Base-by-base conservation (phyloP, 2,113 vertebrate genomes). In the Myodes glareolus region DNA sequence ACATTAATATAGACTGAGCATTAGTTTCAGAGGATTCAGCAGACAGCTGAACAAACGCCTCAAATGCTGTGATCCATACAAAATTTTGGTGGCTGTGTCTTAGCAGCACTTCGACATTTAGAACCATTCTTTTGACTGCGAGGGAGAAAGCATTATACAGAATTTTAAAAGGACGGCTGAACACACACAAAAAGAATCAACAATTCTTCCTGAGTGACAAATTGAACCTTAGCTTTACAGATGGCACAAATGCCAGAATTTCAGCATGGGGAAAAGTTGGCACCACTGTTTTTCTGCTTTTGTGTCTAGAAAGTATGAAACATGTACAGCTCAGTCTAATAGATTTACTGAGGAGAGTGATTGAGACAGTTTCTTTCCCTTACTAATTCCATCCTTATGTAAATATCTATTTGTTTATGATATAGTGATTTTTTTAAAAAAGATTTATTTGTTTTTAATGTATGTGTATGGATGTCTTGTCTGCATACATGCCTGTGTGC, bases 1-100 rank as follows among this genome's bases (percentile, higher is more conserved):
- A 97, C 98, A 98, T 99, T 99, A 99, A 99, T 98, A 99, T 97
- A 99, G 99, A 98, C 98, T 98, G 98, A 99, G 97, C 98, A 98
- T 98, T 98, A 98, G 98, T 99, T 99, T 98, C 98, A 98, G 95
- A 97, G 98, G 97, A 98, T 98, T 98, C 98, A 98, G 98, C 97
- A 98, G 98, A 98, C 98, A 99, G 98, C 96, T 97, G 98, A 98
- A 98, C 98, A 98, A 99, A 98, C 82, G 96, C 98, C 97, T 98
- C 97, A 97, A 97, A 98, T 97, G 97, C 98, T 96, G 98, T 97
- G 98, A 98, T 98, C 97, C 98, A 96, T 97, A 96, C 94, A 97
- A 98, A 98, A 98, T 98, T 95, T 97, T 87, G 65, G 97, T 94
- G 97, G 96, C 98, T 97, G 93, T 93, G 81, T 94, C 94, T 90